A percentile compares a stretch with the other conserved stretches of the same genome.
Conservation (phyloP, 2,888 invertebrate genomes). For the Idaea straminata region DNA sequence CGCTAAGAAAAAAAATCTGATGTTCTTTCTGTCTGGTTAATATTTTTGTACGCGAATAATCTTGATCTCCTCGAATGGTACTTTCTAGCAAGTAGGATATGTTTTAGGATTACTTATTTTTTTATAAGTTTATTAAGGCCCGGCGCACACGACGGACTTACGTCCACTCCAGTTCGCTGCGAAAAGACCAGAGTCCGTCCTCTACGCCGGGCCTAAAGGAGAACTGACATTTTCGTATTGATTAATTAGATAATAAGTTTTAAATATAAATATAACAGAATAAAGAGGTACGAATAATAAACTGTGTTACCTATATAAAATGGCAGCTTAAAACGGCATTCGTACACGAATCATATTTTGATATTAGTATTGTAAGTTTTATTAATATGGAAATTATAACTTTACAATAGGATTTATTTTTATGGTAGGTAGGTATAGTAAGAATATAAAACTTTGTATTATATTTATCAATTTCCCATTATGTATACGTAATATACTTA, state of each 20-base stretch:
- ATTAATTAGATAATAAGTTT: neutral
- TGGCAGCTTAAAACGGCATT: too few relatives aligned
- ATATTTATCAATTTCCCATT: neutral
- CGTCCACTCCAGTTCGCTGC: neutral
- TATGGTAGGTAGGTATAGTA: neutral
- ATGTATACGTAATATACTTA: neutral
- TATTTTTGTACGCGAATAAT: slow-evolving; percentile 15
- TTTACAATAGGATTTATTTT: too few relatives aligned
- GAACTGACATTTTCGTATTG: neutral
- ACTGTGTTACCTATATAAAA: neutral
- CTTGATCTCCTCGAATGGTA: slow-evolving; percentile 60
- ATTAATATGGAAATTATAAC: too few relatives aligned
- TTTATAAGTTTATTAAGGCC: slow-evolving; percentile 24
- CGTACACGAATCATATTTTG: too few relatives aligned
- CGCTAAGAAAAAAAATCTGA: neutral
- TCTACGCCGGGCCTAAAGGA: neutral
- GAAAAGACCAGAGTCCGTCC: neutral
- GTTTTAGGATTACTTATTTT: slow-evolving; percentile 27
- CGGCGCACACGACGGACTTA: slow-evolving; percentile 10
- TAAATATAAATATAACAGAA: neutral
- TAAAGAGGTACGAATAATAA: neutral
- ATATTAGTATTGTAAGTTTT: too few relatives aligned
- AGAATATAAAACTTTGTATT: neutral
- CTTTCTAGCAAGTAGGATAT: slow-evolving; percentile 35
- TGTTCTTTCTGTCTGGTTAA: neutral